phyloP scores from a whole-genome alignment of 2,113 vertebrate species.

The Propithecus coquereli region DNA sequence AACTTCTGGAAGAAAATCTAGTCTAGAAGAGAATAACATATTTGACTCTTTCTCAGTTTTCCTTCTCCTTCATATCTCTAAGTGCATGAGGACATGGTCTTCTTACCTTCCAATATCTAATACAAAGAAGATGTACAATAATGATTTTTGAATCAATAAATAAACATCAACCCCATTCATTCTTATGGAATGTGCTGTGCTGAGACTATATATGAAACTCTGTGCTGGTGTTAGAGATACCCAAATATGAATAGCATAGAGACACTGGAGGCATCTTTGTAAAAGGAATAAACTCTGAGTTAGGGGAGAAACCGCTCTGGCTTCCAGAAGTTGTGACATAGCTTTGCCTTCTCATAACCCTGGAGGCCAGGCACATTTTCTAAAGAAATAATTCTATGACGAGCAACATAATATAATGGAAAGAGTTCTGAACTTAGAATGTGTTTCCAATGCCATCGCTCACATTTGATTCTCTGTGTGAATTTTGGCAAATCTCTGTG shows the following conservation, averaged over 20 bases:
- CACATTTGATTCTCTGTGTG: not conserved
- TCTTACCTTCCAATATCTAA: not conserved
- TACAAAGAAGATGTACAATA: not conserved
- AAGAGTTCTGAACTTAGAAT: not conserved
- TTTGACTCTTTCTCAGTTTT: not conserved
- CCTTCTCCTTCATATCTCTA: not conserved
- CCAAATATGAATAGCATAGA: not conserved
- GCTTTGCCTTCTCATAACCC: not conserved
- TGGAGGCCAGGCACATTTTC: not conserved
- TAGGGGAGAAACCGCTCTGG: not conserved
- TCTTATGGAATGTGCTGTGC: not conserved
- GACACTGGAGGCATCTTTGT: not conserved
- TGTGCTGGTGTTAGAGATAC: not conserved
- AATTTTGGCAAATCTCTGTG: not conserved
- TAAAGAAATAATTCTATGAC: not conserved
- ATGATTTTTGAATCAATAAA: not conserved
- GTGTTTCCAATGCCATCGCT: not conserved
- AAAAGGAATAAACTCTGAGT: not conserved
- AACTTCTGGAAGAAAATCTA: conserved; percentile 3
- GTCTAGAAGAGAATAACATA: not conserved
- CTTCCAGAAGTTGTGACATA: not conserved
- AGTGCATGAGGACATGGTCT: not conserved
- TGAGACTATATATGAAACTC: not conserved
- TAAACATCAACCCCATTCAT: not conserved
- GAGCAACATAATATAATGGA: not conserved